Conservation (phyloP, 2,797 vertebrate genomes). For the Hylomyscus alleni region DNA sequence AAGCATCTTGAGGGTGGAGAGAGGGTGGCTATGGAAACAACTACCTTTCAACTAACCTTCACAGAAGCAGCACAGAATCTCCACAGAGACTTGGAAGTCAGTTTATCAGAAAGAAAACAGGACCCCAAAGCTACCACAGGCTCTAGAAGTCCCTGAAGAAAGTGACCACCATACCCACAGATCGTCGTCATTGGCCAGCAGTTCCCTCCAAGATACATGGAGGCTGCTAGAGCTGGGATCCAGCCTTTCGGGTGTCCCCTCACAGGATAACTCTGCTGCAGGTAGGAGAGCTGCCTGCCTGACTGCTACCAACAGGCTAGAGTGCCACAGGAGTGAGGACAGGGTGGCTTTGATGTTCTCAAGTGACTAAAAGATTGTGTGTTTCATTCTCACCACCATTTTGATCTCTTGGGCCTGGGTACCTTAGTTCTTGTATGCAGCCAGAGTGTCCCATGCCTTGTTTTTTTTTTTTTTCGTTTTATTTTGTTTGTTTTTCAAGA, state of each 20-base stretch:
- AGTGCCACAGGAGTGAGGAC: no score
- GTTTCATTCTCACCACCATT: neutral
- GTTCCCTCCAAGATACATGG: slow-evolving; percentile 91
- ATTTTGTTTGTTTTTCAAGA: no score
- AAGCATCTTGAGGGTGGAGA: no score
- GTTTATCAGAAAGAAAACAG: slow-evolving; percentile 83
- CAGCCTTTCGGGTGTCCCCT: slow-evolving; percentile 87
- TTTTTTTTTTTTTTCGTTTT: no score
- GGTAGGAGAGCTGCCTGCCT: slow-evolving; percentile 82
- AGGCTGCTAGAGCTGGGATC: slow-evolving; percentile 90
- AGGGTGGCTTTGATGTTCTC: fast-evolving
- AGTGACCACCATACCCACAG: slow-evolving; percentile 56
- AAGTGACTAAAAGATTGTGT: neutral
- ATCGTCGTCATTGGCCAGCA: slow-evolving; percentile 86
- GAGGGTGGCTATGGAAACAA: neutral
- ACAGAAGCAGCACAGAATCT: slow-evolving; percentile 72
- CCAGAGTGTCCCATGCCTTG: fast-evolving
- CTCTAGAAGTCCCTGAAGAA: slow-evolving; percentile 64
- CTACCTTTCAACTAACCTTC: slow-evolving; percentile 40
- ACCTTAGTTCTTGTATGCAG: neutral
- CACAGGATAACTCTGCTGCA: slow-evolving; percentile 80
- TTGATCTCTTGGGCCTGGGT: neutral
- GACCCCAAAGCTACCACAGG: slow-evolving; percentile 67
- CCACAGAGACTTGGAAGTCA: slow-evolving; percentile 35
- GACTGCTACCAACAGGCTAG: neutral